A percentile compares a stretch with the other conserved stretches of the same genome.
phyloP scores from a whole-genome alignment of 2,888 invertebrate genomes.

The Hybos culiciformis region DNA sequence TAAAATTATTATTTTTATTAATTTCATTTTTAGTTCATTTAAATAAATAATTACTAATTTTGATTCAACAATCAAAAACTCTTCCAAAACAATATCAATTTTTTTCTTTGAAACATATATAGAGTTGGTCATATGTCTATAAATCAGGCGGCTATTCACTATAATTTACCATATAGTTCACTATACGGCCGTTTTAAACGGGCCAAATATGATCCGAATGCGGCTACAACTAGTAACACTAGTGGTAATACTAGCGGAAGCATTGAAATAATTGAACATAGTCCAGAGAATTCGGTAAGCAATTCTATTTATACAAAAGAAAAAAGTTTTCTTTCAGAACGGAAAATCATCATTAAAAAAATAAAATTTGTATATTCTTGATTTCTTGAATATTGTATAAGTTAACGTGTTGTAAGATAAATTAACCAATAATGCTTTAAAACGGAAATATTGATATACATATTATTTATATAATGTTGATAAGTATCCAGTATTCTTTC shows the following conservation, averaged over 20 bases:
- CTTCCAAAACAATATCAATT: not conserved
- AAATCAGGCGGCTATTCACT: slow-evolving; percentile 85
- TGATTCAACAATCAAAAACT: too few species aligned
- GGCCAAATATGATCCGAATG: slow-evolving; percentile 57
- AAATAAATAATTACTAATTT: too few species aligned
- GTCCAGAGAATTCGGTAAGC: slow-evolving; percentile 36
- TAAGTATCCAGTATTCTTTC: too few species aligned
- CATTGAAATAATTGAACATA: slow-evolving; percentile 36
- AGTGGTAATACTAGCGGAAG: slow-evolving; percentile 33
- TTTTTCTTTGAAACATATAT: too few species aligned
- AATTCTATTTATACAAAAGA: slow-evolving; percentile 10
- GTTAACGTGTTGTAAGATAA: too few species aligned
- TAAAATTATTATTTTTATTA: too few species aligned
- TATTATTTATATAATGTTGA: too few species aligned
- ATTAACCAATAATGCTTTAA: too few species aligned
- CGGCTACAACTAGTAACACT: slow-evolving; percentile 28
- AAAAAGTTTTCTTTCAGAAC: too few species aligned
- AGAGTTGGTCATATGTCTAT: slow-evolving; percentile 87
- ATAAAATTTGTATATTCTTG: not conserved
- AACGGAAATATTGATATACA: too few species aligned
- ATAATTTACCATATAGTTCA: slow-evolving; percentile 80
- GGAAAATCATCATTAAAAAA: not conserved
- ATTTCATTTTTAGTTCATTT: too few species aligned
- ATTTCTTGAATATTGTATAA: too few species aligned
- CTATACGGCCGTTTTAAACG: slow-evolving; percentile 79